These are phyloP conservation scores for Drosophila chauvacae DNA, from an alignment of 1,140 invertebrate species.

Conservation along the genomic window DNA sequence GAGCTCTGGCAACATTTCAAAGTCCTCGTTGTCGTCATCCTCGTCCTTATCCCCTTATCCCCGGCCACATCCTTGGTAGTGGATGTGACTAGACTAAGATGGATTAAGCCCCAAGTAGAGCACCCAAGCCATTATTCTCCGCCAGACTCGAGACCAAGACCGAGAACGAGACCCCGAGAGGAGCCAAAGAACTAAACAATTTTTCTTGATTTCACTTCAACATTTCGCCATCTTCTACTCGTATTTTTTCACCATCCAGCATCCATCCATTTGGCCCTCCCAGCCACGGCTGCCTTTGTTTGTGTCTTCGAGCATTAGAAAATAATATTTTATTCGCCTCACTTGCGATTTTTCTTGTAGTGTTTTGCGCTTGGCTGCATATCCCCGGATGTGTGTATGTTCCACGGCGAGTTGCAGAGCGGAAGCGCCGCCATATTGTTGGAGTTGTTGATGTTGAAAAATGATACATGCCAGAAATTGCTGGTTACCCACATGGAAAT, in stretches of 20 bases:
- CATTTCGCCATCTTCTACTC: slow-evolving; percentile 35
- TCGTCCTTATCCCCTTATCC: slow-evolving; percentile 26
- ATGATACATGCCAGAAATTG: slow-evolving; percentile 83
- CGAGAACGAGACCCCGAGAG: slow-evolving; percentile 2
- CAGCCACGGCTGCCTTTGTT: slow-evolving; percentile 23
- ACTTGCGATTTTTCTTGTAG: slow-evolving; percentile 82
- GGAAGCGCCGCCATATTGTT: slow-evolving; percentile 72
- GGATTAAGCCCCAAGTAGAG: slow-evolving; percentile 77
- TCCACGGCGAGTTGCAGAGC: slow-evolving; percentile 13
- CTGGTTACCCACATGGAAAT: slow-evolving; percentile 83
- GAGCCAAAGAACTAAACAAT: slow-evolving; percentile 64
- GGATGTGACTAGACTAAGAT: slow-evolving; percentile 80
- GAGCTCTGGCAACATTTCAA: slow-evolving; percentile 67
- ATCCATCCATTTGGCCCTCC: slow-evolving; percentile 36
- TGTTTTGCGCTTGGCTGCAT: slow-evolving; percentile 70
- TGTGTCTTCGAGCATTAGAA: slow-evolving; percentile 76
- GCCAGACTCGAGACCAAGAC: slow-evolving; percentile 10
- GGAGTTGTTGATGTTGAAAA: slow-evolving; percentile 84
- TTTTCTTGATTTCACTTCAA: slow-evolving; percentile 73
- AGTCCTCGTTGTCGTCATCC: slow-evolving; percentile 57
- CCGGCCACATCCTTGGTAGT: slow-evolving; percentile 33
- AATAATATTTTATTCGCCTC: slow-evolving; percentile 83
- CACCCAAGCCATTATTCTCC: slow-evolving; percentile 40
- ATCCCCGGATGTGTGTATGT: slow-evolving; percentile 21
- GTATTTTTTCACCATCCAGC: slow-evolving; percentile 23